These are phyloP conservation scores for Crotalus tigris DNA, from an alignment of 2,113 vertebrate species.

Conservation along the genomic window DNA sequence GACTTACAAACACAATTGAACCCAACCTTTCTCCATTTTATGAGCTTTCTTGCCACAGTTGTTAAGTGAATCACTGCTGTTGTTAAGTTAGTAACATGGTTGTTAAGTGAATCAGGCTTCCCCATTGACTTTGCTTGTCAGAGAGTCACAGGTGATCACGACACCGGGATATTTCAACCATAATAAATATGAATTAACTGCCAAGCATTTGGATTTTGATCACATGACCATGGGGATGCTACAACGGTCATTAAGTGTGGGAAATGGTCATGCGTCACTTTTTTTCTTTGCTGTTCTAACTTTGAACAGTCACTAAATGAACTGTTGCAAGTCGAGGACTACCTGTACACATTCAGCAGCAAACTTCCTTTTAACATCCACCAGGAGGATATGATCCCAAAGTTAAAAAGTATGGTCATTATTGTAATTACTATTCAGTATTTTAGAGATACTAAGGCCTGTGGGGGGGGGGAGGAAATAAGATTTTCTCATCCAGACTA, in stretches of 20 bases:
- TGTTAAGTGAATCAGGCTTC: not conserved
- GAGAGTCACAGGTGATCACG: not conserved
- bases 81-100: not conserved
- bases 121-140: not conserved
- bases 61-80: not conserved
- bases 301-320: not conserved
- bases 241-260: not conserved
- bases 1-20: not conserved
- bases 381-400: not conserved
- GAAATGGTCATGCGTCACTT: not conserved
- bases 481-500: not conserved
- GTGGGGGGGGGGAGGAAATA: accelerated
- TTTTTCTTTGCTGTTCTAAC: not conserved
- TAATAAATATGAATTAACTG: not conserved
- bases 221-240: not conserved
- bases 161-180: not conserved
- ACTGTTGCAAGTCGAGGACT: not conserved
- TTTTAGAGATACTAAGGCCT: not conserved
- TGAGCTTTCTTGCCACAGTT: not conserved
- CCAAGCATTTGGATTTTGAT: not conserved
- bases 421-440: not conserved
- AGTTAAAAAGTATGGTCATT: not conserved
- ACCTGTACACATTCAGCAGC: not conserved
- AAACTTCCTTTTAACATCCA: not conserved
- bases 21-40: not conserved